Evolutionary conservation across 2,113 vertebrate species (phyloP), one percentile per base, ranked within the genome.

Genomic region (Mustela nigripes): DNA sequence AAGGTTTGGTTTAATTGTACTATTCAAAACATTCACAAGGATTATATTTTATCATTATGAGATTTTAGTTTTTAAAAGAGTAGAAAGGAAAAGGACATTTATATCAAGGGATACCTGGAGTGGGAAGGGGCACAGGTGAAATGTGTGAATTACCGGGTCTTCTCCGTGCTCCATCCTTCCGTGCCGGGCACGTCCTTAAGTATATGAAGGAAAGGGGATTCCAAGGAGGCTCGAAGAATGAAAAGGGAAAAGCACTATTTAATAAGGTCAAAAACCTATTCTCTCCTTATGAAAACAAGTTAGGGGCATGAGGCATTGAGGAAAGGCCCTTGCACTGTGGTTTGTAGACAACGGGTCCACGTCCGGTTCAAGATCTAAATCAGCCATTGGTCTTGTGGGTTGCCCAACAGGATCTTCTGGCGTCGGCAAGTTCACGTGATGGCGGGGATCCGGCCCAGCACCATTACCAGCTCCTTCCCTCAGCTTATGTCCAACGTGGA

Each of bases 391-490:
- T 74, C 71, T 91, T 88, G 86, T 60, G 84, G 0, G 28, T 26
- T 33, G 18, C 16, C 85, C 65, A 53, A 89, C 14, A 98, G 98
- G 93, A 96, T 98, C 79, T 98, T 99, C 95, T 99, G 98, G 98
- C 94, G 98, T 56, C 97, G 97, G 76, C 98, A 98, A 45, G 88
- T 98, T 69, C 98, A 98, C 73, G 11, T 98, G 78, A 24, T 42
- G 33, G n/a, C 91, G 2, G 97, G 95, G 5, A 89, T 98, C 53
- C 93, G 87, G 39, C 97, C 98, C 65, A 97, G 94, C 87, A 95
- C 96, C 42, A 98, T 98, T 36, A 98, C 97, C 56, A 98, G 97
- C 92, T 98, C 98, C 85, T 98, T 98, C 91, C 98, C 98, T 60
- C 97, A 98, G 26, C 94, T 98, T 18, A 96, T 98, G 96, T 98